Evolutionary conservation across 2,797 vertebrate genomes (phyloP).

Genomic region (Hippoglossus hippoglossus): DNA sequence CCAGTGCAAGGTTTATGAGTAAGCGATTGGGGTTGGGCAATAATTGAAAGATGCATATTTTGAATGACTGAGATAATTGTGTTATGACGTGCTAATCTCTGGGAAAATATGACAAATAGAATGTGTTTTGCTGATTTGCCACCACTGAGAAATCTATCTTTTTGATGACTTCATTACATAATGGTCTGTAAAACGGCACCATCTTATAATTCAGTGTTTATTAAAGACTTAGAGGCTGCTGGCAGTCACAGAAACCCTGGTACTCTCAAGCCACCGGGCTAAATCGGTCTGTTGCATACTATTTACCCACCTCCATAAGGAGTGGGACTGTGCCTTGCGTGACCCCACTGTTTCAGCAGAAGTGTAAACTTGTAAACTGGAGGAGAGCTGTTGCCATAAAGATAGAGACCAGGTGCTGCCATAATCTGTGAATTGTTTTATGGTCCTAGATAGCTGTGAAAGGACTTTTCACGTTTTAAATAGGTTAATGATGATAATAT

Average conservation of each 20-base stretch:
- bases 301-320: conserved; percentile 6
- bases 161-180: too few relatives aligned
- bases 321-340: not conserved
- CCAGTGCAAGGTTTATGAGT: conserved; percentile 27
- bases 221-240: not conserved
- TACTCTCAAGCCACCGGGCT: conserved; percentile 16
- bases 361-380: not conserved
- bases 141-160: too few relatives aligned
- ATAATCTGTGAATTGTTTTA: not conserved
- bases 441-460: not conserved
- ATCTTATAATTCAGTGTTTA: not conserved
- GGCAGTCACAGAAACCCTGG: not conserved
- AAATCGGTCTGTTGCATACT: conserved; percentile 26
- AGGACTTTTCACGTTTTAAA: too few relatives aligned
- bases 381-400: not conserved
- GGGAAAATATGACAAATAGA: not conserved
- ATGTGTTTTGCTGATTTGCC: not conserved
- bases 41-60: conserved; percentile 38
- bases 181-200: not conserved
- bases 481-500: not conserved
- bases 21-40: conserved; percentile 48
- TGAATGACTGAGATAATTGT: conserved; percentile 47
- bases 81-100: not conserved
- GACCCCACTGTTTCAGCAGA: conserved; percentile 39
- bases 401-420: not conserved